A percentile compares a stretch with the other conserved stretches of the same genome.
Evolutionary conservation across 2,797 vertebrate genomes (phyloP).

Genomic region (Notolabrus celidotus): DNA sequence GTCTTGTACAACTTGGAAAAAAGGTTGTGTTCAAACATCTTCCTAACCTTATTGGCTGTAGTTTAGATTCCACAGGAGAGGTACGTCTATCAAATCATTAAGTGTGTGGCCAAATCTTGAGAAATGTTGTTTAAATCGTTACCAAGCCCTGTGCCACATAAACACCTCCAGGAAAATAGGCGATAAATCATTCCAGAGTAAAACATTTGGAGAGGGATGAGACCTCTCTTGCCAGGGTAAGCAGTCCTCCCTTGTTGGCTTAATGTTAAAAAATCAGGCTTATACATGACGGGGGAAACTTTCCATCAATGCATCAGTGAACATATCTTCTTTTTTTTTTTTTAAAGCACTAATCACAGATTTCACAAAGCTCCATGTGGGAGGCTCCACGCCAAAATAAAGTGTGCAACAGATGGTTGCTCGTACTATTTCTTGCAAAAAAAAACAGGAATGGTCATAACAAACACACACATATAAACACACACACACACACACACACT

Average conservation of each 20-base stretch:
- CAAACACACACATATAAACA: slow-evolving; percentile 6
- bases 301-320: neutral
- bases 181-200: slow-evolving; percentile 10
- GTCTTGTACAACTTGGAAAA: neutral
- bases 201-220: neutral
- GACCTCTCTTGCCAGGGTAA: slow-evolving; percentile 2
- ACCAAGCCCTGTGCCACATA: neutral
- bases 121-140: slow-evolving; percentile 12
- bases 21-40: neutral
- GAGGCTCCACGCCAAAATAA: too few relatives aligned
- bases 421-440: neutral
- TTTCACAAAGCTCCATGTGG: neutral
- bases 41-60: neutral
- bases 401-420: neutral
- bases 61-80: neutral
- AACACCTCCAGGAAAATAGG: slow-evolving; percentile 6
- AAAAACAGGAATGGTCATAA: neutral
- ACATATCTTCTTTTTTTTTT: neutral
- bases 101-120: neutral
- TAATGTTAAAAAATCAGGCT: neutral
- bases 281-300: neutral
- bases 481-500: slow-evolving; percentile 10
- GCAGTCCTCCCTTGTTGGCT: neutral
- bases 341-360: neutral
- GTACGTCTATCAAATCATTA: neutral